Base-by-base conservation (phyloP, 2,888 invertebrate species). In the Sicus ferrugineus region DNA sequence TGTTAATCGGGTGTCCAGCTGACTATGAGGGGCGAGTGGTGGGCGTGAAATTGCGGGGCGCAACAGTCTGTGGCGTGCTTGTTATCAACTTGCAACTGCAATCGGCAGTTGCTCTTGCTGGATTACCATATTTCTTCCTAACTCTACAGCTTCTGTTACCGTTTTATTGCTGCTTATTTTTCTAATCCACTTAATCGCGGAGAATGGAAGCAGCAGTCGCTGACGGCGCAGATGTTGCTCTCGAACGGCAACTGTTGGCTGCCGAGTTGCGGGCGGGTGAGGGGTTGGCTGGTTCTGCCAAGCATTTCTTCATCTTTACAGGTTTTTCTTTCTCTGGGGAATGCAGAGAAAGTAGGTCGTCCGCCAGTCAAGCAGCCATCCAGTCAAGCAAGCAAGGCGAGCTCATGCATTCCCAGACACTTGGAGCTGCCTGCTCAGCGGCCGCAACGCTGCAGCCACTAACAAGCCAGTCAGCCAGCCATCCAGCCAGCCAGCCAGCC, bases 321-420 rank as follows among this genome's bases (percentile, higher is more conserved):
- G 26, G 56, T 56, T 66, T 54, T 64, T 74, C 77, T 76, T 77
- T 76, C 74, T 75, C 76, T 76, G 74, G 80, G 84, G 84, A 84
- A 84, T 84, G 84, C 76, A 80, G 84, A 82, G 84, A 84, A 84
- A 84, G 84, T 84, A 84, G 84, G 84, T 80, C 83, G 81, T 38
- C 54, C 54, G 38, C 34, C 56, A 56, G 30, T 50, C 50, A 28
- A 48, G n/a, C 48, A 63, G 5, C 63, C 28, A 63, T 21, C 38
- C 66, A 34, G 34, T n/a, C 42, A 34, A 26, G 16, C 38, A 65
- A 26, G 11, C 30, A 34, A 34, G 11, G 28, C 34, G 19, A 34
- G 52, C 64, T 66, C 56, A 42, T 42, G 56, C 23, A 56, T 46
- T 66, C 66, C 26, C 66, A 66, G 66, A 66, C 66, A 54, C 11